phyloP scores from a whole-genome alignment of 1,140 invertebrate genomes.

The Formica exsecta region DNA sequence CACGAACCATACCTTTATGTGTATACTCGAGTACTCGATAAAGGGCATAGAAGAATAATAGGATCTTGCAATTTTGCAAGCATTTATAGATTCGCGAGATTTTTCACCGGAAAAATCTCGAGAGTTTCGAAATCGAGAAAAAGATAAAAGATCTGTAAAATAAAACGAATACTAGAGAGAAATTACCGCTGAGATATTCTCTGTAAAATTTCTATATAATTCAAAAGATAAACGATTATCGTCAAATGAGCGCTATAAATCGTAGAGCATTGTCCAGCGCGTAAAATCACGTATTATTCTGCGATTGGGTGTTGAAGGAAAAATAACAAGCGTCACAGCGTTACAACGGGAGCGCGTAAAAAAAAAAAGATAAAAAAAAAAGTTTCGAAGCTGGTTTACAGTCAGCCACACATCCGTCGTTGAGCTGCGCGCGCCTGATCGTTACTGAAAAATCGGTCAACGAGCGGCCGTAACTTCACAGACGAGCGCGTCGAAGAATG shows the following conservation, averaged over 20 bases:
- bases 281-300: background rate
- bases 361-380: slow-evolving; percentile 12
- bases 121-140: background rate
- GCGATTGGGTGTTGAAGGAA: background rate
- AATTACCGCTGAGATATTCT: background rate
- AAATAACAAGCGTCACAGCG: background rate
- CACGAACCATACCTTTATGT: slow-evolving; percentile 8
- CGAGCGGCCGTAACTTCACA: slow-evolving; percentile 49
- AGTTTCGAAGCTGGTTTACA: slow-evolving; percentile 33
- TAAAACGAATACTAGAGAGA: background rate
- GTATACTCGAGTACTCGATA: slow-evolving; percentile 14
- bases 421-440: background rate
- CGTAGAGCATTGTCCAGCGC: background rate
- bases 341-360: background rate
- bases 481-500: slow-evolving; percentile 40
- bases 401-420: slow-evolving; percentile 12
- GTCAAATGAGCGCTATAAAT: background rate
- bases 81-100: background rate
- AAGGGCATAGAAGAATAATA: background rate
- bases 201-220: background rate
- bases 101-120: background rate
- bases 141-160: background rate
- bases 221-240: background rate
- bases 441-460: slow-evolving; percentile 61
- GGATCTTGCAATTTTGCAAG: slow-evolving; percentile 25